Conservation (phyloP, 2,888 invertebrate genomes). For the Agrochola lota region DNA sequence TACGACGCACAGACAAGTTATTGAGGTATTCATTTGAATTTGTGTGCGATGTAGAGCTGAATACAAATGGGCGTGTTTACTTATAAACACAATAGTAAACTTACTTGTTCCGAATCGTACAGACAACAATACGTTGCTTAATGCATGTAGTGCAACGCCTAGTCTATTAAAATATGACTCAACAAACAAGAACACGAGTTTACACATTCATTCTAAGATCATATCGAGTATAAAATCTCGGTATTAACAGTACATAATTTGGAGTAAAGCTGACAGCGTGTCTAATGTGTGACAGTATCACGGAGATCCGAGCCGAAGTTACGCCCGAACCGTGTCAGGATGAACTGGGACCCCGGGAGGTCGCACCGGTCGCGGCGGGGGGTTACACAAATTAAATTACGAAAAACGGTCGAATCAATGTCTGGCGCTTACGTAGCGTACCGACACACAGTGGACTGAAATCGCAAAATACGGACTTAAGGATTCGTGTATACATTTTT, state of each 20-base stretch:
- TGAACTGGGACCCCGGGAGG: constrained; percentile 67
- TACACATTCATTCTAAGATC: constrained; percentile 46
- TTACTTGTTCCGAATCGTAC: constrained; percentile 55
- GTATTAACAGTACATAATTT: constrained; percentile 66
- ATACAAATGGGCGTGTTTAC: constrained; percentile 62
- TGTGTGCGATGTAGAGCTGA: constrained; percentile 57
- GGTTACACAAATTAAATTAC: constrained; percentile 78
- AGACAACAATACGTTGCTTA: constrained; percentile 60
- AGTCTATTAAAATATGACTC: constrained; percentile 50
- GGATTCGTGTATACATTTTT: too few relatives aligned
- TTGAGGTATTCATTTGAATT: constrained; percentile 63
- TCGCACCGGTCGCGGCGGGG: constrained; percentile 70
- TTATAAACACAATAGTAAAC: constrained; percentile 58
- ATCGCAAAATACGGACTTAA: too few relatives aligned
- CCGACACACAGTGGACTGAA: too few relatives aligned
- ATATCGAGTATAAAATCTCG: constrained; percentile 53
- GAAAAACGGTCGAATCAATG: constrained; percentile 77
- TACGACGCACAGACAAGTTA: constrained; percentile 58
- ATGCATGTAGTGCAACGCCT: constrained; percentile 52
- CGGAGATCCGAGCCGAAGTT: constrained; percentile 68
- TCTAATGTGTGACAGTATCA: constrained; percentile 77
- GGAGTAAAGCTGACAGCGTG: constrained; percentile 71
- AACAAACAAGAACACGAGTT: constrained; percentile 49
- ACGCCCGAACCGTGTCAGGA: constrained; percentile 80
- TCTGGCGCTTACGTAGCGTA: constrained; percentile 71